phyloP scores from a whole-genome alignment of 1,140 invertebrate genomes.

The Drosophila leontia region DNA sequence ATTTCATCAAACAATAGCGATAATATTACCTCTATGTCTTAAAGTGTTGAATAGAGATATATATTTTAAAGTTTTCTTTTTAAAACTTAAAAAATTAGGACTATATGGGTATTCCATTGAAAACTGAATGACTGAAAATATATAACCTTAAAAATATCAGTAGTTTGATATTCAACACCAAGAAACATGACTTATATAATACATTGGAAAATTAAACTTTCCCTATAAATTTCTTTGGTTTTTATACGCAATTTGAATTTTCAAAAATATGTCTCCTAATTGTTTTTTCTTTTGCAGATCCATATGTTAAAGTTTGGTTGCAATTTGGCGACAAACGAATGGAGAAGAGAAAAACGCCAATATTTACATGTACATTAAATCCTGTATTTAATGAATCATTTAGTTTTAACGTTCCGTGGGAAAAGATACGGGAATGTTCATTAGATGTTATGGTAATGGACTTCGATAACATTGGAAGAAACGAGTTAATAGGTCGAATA shows the following conservation, averaged over 20 bases:
- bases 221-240: no score
- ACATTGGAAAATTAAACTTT: no score
- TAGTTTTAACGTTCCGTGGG: conserved; percentile 96
- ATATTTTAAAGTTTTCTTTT: no score
- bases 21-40: no score
- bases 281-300: conserved; percentile 88
- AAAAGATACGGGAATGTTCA: conserved; percentile 96
- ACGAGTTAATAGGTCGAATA: conserved; percentile 96
- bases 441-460: conserved; percentile 97
- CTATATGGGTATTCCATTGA: no score
- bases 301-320: conserved; percentile 98
- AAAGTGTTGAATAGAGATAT: no score
- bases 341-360: conserved; percentile 97
- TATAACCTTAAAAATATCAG: no score
- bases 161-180: no score
- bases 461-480: conserved; percentile 96
- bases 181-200: no score
- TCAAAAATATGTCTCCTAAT: not conserved
- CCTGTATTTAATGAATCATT: conserved; percentile 97
- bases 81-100: no score
- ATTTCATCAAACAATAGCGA: no score
- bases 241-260: not conserved
- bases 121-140: no score
- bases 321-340: conserved; percentile 97
- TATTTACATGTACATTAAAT: conserved; percentile 96